These are phyloP conservation scores for Noctuana brunneofusca DNA, from an alignment of 2,888 invertebrate genomes.

Conservation along the genomic window DNA sequence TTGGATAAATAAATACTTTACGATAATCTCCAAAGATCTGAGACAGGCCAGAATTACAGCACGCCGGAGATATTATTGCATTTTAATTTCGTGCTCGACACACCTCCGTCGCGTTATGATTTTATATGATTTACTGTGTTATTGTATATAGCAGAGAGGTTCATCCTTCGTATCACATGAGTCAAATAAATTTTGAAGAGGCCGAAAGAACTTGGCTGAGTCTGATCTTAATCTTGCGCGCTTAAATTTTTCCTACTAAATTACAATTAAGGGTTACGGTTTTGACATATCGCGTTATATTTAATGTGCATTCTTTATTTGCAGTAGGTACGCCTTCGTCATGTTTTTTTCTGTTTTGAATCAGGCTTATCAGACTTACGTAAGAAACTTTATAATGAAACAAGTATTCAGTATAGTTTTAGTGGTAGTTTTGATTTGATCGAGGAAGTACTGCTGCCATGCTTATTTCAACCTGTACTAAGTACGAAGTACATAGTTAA, in stretches of 20 bases:
- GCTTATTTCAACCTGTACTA: too few species aligned
- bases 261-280: conserved; percentile 59
- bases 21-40: conserved; percentile 75
- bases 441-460: too few species aligned
- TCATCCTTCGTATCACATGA: conserved; percentile 41
- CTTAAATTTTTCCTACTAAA: conserved; percentile 62
- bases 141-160: conserved; percentile 60
- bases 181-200: conserved; percentile 66
- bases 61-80: conserved; percentile 75
- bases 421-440: not conserved
- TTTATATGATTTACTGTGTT: conserved; percentile 74
- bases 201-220: conserved; percentile 53
- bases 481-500: too few species aligned
- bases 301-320: conserved; percentile 35
- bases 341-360: conserved; percentile 21
- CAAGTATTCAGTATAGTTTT: not conserved
- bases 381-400: not conserved
- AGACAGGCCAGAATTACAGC: conserved; percentile 77
- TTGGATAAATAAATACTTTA: conserved; percentile 81
- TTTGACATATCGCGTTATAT: conserved; percentile 34
- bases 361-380: conserved; percentile 10
- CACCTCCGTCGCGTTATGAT: conserved; percentile 74
- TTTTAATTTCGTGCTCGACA: conserved; percentile 75
- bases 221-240: conserved; percentile 61
- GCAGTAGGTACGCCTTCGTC: conserved; percentile 20